Conservation (phyloP, 2,888 invertebrate species). For the Drosophila pseudotakahashii region DNA sequence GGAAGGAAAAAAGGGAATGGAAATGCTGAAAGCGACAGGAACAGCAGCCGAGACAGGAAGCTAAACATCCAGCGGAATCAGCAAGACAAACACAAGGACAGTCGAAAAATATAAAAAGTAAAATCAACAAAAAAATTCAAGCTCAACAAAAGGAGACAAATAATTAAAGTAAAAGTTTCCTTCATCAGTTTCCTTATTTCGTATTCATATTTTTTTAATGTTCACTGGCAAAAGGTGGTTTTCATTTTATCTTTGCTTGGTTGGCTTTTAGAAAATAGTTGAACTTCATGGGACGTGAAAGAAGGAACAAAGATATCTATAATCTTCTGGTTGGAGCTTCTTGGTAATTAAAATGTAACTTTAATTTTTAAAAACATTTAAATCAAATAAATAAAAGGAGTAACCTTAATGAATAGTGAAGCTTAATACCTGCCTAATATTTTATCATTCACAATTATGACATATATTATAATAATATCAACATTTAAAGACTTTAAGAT, state of each 20-base stretch:
- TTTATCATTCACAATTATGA: no score
- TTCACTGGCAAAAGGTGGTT: not conserved
- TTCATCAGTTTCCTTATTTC: constrained; percentile 41
- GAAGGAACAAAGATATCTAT: not conserved
- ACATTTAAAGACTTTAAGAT: not conserved
- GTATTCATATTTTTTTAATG: constrained; percentile 19
- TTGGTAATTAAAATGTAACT: no score
- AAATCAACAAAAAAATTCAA: constrained; percentile 8
- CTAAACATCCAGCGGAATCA: constrained; percentile 58
- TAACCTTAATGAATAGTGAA: no score
- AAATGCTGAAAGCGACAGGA: constrained; percentile 63
- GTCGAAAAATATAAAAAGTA: constrained; percentile 11
- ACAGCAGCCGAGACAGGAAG: constrained; percentile 40
- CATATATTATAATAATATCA: no score
- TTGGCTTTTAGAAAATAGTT: not conserved
- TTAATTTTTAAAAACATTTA: no score
- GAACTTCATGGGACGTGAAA: not conserved
- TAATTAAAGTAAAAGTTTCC: constrained; percentile 54
- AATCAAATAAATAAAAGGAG: no score
- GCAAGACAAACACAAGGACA: constrained; percentile 56
- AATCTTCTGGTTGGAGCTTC: no score
- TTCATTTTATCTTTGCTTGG: not conserved
- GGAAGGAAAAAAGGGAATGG: constrained; percentile 49
- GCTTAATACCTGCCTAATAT: no score
- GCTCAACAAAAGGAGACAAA: constrained; percentile 46